Percentiles rank a stretch among this genome's conserved stretches.
Conservation (phyloP, 2,888 invertebrate genomes). For the Podabrus alpinus region DNA sequence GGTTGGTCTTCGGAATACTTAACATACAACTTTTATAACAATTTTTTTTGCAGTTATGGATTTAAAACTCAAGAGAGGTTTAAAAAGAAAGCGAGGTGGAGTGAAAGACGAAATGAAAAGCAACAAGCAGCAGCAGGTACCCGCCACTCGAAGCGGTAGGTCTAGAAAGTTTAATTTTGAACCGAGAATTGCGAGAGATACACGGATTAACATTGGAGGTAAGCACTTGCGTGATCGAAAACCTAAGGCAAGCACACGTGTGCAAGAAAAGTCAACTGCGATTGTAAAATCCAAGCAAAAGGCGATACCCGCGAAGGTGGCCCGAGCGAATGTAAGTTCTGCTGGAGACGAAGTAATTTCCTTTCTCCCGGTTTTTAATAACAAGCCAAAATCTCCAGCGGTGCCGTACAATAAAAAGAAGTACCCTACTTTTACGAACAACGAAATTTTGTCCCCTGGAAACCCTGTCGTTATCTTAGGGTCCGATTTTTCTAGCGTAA, state of each 20-base stretch:
- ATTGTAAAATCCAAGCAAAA: background rate
- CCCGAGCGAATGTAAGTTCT: background rate
- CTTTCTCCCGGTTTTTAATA: conserved; percentile 18
- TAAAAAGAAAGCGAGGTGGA: background rate
- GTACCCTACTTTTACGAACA: background rate
- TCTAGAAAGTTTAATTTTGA: background rate
- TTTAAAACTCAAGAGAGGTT: background rate
- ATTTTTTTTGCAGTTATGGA: background rate
- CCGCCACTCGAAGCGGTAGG: background rate
- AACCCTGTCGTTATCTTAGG: background rate
- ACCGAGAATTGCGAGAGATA: background rate
- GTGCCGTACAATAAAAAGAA: background rate
- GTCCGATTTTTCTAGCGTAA: background rate
- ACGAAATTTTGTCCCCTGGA: background rate
- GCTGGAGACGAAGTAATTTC: conserved; percentile 13
- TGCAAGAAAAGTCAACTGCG: background rate
- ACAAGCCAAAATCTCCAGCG: background rate
- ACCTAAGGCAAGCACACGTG: background rate
- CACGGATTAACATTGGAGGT: background rate
- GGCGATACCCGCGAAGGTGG: too few relatives aligned
- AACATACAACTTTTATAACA: background rate
- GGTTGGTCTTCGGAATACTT: background rate
- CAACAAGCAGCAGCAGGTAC: background rate
- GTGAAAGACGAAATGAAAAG: background rate
- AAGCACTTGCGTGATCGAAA: background rate